Percentiles rank a stretch among this genome's conserved stretches.
Conservation (phyloP, 2,797 vertebrate genomes). For the Perodicticus potto region DNA sequence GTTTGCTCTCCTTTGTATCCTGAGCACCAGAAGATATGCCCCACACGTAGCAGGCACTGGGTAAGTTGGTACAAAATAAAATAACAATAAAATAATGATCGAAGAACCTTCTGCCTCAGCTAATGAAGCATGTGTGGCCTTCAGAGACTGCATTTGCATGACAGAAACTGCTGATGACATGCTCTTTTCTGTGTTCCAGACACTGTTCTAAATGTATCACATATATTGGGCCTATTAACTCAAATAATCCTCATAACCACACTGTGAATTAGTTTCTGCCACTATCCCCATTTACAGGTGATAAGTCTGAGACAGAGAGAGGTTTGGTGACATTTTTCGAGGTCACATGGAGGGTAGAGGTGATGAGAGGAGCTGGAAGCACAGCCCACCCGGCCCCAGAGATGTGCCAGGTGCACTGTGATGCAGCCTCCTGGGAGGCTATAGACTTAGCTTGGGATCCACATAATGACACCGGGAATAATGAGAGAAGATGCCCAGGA, state of each 20-base stretch:
- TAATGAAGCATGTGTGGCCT: background rate
- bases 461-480: background rate
- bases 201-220: background rate
- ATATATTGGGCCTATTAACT: background rate
- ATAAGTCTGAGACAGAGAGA: background rate
- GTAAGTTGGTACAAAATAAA: background rate
- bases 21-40: background rate
- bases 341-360: background rate
- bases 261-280: background rate
- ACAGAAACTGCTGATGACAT: background rate
- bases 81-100: background rate
- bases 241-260: background rate
- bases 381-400: background rate
- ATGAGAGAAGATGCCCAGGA: no score
- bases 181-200: background rate
- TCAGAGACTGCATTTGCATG: background rate
- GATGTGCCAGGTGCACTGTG: no score
- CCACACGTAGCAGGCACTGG: background rate
- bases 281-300: background rate
- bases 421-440: background rate
- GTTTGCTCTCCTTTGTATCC: background rate
- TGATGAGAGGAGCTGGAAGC: background rate
- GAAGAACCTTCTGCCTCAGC: background rate
- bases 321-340: background rate
- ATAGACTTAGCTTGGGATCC: fast-evolving